Conservation (phyloP, 2,113 vertebrate genomes). For the Coryphaenoides rupestris region DNA sequence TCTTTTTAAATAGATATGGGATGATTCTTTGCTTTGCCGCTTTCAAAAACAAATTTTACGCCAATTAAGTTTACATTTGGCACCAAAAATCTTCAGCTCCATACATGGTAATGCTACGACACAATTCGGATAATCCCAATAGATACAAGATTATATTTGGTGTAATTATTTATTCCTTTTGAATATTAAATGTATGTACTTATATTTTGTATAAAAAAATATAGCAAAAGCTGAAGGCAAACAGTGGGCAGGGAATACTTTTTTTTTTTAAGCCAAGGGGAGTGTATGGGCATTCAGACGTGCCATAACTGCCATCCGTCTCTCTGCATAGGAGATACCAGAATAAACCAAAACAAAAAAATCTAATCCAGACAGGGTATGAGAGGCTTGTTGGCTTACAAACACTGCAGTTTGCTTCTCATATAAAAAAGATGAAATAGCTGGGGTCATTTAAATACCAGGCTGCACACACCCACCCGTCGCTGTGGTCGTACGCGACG, state of each 20-base stretch:
- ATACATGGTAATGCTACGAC: slow-evolving; percentile 3
- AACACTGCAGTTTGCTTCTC: slow-evolving; percentile 23
- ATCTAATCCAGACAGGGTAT: neutral
- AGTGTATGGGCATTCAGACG: neutral
- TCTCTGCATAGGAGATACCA: slow-evolving; percentile 8
- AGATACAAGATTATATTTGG: slow-evolving; percentile 67
- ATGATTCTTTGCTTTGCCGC: neutral
- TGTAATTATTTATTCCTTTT: slow-evolving; percentile 77
- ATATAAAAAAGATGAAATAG: slow-evolving; percentile 3
- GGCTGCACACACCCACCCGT: slow-evolving; percentile 40
- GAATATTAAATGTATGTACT: slow-evolving; percentile 75
- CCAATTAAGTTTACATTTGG: slow-evolving; percentile 8
- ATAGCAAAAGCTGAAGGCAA: slow-evolving; percentile 61
- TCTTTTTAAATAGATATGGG: neutral
- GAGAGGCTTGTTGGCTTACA: slow-evolving; percentile 20
- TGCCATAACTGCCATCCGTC: slow-evolving; percentile 14
- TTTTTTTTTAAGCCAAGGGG: slow-evolving; percentile 21
- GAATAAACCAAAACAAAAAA: neutral
- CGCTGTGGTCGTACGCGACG: slow-evolving; percentile 9
- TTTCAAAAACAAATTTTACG: neutral
- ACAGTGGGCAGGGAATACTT: slow-evolving; percentile 35
- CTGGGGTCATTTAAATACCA: slow-evolving; percentile 7
- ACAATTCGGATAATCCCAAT: slow-evolving; percentile 12
- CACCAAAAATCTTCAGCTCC: neutral
- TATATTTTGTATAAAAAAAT: slow-evolving; percentile 80